Base-by-base conservation (phyloP, 2,888 invertebrate genomes). In the Sesia apiformis region DNA sequence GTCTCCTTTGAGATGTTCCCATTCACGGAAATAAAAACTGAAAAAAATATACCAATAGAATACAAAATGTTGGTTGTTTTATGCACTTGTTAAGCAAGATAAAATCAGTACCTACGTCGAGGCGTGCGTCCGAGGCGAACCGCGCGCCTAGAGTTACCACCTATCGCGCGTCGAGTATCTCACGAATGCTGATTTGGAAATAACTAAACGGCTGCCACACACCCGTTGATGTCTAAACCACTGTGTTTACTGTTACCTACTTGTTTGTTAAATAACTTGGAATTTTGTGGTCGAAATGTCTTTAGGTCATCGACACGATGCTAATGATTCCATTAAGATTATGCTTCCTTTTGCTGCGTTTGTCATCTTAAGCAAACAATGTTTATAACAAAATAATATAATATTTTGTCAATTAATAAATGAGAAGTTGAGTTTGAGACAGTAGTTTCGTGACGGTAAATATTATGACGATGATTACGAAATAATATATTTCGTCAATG, bases 1-100 rank as follows among this genome's bases (percentile, higher is more conserved):
- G 23, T 77, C 76, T 77, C 78, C 76, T 77, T 80, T 76, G 74
- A 70, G 67, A 72, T 74, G 86, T 88, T 86, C 89, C 88, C 87
- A 71, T 88, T 88, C 85, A 87, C 88, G 77, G 70, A 51, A 52
- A 76, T 72, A 78, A 69, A 59, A 8, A 3, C 0, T 46, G 1
- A 5, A 5, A 46, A 46, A 46, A 46, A 46, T 46, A 46, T 8
- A 8, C 46, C 46, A 46, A 46, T 46, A 7, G 8, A 4, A 3
- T 42, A 43, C 43, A 43, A 3, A 4, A 46, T 46, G 42, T 42
- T 23, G 23, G 23, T 23, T 23, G n/a, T n/a, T n/a, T n/a, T n/a
- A n/a, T n/a, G 23, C 23, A 23, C 23, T 23, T 23, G 23, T 23
- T 23, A 23, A 23, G 23, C 23, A 1, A 23, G 23, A 23, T 23